Conservation (phyloP, 2,888 invertebrate species). For the Phragmatobia fuliginosa region DNA sequence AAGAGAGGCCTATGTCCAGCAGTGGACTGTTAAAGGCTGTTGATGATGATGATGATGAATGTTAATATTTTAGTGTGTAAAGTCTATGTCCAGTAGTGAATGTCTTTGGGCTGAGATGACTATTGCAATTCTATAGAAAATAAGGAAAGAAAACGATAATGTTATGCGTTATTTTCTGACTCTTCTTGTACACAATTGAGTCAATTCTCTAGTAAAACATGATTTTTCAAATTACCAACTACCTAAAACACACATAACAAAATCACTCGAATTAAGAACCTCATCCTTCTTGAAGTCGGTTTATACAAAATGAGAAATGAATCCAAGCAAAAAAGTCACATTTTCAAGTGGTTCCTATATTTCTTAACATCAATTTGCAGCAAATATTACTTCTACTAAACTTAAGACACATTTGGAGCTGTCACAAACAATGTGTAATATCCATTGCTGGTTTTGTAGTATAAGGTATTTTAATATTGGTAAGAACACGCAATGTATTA, state of each 20-base stretch:
- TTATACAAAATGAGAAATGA: slow-evolving; percentile 1
- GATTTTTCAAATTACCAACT: neutral
- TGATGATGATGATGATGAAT: no score
- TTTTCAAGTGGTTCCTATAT: slow-evolving; percentile 7
- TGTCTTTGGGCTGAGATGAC: no score
- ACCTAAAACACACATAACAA: neutral
- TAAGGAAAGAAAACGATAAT: no score
- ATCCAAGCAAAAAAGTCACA: slow-evolving; percentile 16
- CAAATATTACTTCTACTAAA: slow-evolving; percentile 21
- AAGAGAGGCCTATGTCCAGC: no score
- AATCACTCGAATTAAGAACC: neutral
- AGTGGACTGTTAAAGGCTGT: no score
- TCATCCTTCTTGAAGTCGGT: neutral
- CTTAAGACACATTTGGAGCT: slow-evolving; percentile 21
- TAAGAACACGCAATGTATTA: slow-evolving; percentile 45
- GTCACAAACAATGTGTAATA: slow-evolving; percentile 5
- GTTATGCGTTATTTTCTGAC: no score
- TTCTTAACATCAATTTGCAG: slow-evolving; percentile 23
- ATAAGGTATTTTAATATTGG: slow-evolving; percentile 1
- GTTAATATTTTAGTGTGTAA: no score
- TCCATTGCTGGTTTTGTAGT: slow-evolving; percentile 20
- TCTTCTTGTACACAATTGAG: no score
- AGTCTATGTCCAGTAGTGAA: no score
- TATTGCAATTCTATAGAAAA: no score
- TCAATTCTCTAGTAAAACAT: neutral